Evolutionary conservation across 2,797 vertebrate species (phyloP).

Genomic region (Pelochelys cantorii): DNA sequence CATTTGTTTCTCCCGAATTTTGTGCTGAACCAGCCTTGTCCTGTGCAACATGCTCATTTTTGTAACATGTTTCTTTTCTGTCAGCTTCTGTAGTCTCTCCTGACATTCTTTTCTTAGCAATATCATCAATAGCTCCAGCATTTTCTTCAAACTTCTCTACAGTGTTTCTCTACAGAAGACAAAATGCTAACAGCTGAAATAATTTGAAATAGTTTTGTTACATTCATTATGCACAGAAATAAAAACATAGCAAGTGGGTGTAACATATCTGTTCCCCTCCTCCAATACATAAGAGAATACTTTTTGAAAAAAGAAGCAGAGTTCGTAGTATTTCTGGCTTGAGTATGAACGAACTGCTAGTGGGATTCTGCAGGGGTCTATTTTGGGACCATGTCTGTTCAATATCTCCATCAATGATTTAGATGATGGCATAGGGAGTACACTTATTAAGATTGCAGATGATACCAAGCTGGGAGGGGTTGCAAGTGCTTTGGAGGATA

Average conservation of each 20-base stretch:
- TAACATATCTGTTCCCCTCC: neutral
- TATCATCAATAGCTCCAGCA: rapidly evolving
- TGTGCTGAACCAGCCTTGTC: conserved; percentile 4
- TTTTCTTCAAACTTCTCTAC: conserved; percentile 38
- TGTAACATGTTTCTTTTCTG: conserved; percentile 57
- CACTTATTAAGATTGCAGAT: too few relatives aligned
- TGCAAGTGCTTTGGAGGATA: too few relatives aligned
- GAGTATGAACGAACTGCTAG: neutral
- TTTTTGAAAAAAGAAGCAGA: neutral
- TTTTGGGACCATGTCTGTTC: too few relatives aligned
- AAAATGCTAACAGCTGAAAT: conserved; percentile 67
- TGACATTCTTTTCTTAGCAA: neutral
- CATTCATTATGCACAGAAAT: neutral
- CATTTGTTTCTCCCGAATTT: conserved; percentile 40
- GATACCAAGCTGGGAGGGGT: too few relatives aligned
- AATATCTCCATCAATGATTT: too few relatives aligned
- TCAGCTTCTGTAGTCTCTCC: neutral
- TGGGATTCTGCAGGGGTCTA: too few relatives aligned
- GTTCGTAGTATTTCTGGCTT: neutral
- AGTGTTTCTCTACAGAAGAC: conserved; percentile 71
- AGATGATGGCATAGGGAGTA: too few relatives aligned
- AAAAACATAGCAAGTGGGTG: rapidly evolving
- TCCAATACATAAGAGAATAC: neutral
- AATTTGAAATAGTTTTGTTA: neutral
- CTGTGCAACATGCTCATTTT: conserved; percentile 51